Evolutionary conservation across 2,797 vertebrate species (phyloP), one percentile per base, ranked within the genome.

Genomic region (Mormyrus proboscirostris): DNA sequence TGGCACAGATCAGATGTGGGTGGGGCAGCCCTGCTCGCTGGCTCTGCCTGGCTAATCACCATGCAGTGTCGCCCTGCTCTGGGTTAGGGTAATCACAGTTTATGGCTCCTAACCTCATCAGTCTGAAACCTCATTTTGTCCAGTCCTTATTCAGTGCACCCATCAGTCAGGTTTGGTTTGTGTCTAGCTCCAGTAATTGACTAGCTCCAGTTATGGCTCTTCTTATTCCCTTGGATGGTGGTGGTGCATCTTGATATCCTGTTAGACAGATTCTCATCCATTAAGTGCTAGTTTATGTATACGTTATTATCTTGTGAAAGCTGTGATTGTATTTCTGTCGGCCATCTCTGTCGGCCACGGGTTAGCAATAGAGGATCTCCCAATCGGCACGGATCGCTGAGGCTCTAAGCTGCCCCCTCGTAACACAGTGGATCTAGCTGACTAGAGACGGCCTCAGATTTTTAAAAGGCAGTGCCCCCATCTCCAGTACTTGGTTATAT

Each of bases 1-100:
- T 12, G 41, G 38, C n/a, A 88, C 57, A 65, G 55, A 44, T 88
- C 57, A 65, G 55, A 44, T 88, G 86, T 65, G 86, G 86, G 55
- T 65, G 86, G 86, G 86, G 55, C 41, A 88, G 59, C 55, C 29
- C 9, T 22, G 86, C 86, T 29, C 5, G 9, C 55, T 62, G 57
- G 19, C 2, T 29, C 41, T 88, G 86, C 86, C n/a, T 47, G 55
- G 38, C 19, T 88, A 65, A 65, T 65, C 55, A 65, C 33, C 86
- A 65, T 49, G n/a, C 57, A 44, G 25, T 57, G n/a, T 14, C 57
- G 6, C 85, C 51, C 85, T 57, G 44, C 22, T 62, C 14, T 62
- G 55, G 33, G 19, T 33, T 41, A 33, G 55, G 86, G 86, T 88
- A 88, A 65, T 44, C 86, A 41, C 29, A 25, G 38, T 38, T 47